A percentile compares a stretch with the other conserved stretches of the same genome.
Conservation (phyloP, 1,140 invertebrate species). For the Acromyrmex heyeri region DNA sequence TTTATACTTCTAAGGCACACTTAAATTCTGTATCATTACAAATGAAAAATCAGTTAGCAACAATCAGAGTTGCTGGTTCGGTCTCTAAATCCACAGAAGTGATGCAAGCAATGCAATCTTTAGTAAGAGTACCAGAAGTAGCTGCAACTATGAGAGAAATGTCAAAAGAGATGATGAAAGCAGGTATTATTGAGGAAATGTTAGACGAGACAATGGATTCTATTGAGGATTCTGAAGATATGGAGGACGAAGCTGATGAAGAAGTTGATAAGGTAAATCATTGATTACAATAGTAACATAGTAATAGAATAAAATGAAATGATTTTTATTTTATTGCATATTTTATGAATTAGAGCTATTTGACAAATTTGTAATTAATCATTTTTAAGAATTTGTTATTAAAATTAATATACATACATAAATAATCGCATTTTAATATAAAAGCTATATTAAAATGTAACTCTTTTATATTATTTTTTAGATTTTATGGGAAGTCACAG, state of each 20-base stretch:
- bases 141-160: conserved; percentile 98
- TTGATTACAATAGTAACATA: conserved; percentile 1
- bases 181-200: conserved; percentile 94
- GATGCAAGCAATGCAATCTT: conserved; percentile 98
- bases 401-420: background rate
- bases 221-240: conserved; percentile 95
- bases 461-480: conserved; percentile 77
- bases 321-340: background rate
- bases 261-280: conserved; percentile 95
- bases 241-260: conserved; percentile 96
- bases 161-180: conserved; percentile 99
- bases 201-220: conserved; percentile 98
- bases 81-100: conserved; percentile 97
- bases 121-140: conserved; percentile 97
- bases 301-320: background rate
- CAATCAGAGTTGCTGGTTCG: conserved; percentile 95
- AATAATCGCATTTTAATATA: background rate
- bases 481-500: conserved; percentile 98
- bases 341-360: background rate
- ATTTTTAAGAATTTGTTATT: background rate
- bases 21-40: conserved; percentile 98
- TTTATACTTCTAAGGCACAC: conserved; percentile 98
- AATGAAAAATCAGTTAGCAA: conserved; percentile 99
- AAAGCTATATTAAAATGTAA: background rate
- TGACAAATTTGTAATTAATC: background rate